Conservation (phyloP, 2,797 vertebrate species). For the Artibeus jamaicensis region DNA sequence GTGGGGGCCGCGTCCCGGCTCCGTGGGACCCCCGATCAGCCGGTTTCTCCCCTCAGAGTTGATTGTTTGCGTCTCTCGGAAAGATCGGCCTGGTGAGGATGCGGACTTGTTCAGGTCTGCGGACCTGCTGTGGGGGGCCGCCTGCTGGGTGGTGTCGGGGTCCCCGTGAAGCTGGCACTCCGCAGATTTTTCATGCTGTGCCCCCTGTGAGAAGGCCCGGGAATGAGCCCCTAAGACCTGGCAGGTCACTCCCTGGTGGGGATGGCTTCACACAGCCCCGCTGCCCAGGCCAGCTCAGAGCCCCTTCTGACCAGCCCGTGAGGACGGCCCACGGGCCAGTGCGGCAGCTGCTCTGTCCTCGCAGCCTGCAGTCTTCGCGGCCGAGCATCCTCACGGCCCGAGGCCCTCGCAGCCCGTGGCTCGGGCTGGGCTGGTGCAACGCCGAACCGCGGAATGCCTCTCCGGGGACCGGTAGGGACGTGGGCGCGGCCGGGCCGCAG, state of each 20-base stretch:
- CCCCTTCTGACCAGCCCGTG: neutral
- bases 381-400: fast-evolving
- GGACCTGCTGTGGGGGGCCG: neutral
- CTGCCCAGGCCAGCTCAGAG: neutral
- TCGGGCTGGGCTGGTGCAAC: neutral
- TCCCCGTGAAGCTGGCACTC: neutral
- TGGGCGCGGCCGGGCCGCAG: neutral
- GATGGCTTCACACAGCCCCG: neutral
- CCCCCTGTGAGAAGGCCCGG: neutral
- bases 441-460: neutral
- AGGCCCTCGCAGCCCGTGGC: neutral
- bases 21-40: neutral
- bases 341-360: neutral
- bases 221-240: neutral
- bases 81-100: neutral
- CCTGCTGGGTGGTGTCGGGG: too few species aligned
- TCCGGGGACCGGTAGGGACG: neutral
- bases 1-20: neutral
- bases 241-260: neutral
- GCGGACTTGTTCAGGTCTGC: neutral
- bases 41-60: neutral
- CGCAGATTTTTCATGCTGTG: fast-evolving
- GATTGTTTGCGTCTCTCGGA: neutral
- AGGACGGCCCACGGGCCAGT: neutral
- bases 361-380: neutral